Base-by-base conservation (phyloP, 2,888 invertebrate genomes). In the Sepioteuthis lessoniana region DNA sequence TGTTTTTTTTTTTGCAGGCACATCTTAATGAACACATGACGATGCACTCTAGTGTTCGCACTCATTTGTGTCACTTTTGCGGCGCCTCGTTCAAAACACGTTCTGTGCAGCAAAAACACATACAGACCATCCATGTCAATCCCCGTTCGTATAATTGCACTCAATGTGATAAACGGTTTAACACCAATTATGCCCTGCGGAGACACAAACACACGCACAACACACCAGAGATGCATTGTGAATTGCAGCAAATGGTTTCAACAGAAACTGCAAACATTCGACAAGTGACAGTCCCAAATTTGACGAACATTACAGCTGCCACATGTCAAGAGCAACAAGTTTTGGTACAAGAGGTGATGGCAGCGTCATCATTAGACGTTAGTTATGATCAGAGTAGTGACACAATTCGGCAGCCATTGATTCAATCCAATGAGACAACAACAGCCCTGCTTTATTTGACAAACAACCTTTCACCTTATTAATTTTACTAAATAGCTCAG, bases 41-140 rank as follows among this genome's bases (percentile, higher is more conserved):
- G 0, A 97, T 97, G 37, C 97, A 97, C 95, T 96, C 97, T 0
- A 97, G 97, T 55, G 96, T 97, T 4, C 96, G 97, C 21, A 97
- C 97, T 0, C 97, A 97, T 95, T 97, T 98, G 76, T 98, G 98
- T 95, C 97, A 98, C 94, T 96, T 97, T 25, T 98, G 98, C 95
- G 97, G 97, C n/a, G 97, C 97, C 96, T 94, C 97, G 97, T 97
- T 97, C 97, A 98, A 96, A 95, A 97, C 97, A 0, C 96, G 96
- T 37, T 96, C 97, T 0, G 97, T 97, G 1, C 97, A 97, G 95
- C 96, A 97, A 50, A 97, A 97, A 94, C 97, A 97, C 94, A 96
- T 97, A 19, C 96, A 96, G 93, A 97, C 97, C 37, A 97, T 97
- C 93, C 97, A 97, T 95, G 95, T 96, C 55, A 97, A 97, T 94